phyloP scores from a whole-genome alignment of 1,140 invertebrate species.

The Papilio helenus region DNA sequence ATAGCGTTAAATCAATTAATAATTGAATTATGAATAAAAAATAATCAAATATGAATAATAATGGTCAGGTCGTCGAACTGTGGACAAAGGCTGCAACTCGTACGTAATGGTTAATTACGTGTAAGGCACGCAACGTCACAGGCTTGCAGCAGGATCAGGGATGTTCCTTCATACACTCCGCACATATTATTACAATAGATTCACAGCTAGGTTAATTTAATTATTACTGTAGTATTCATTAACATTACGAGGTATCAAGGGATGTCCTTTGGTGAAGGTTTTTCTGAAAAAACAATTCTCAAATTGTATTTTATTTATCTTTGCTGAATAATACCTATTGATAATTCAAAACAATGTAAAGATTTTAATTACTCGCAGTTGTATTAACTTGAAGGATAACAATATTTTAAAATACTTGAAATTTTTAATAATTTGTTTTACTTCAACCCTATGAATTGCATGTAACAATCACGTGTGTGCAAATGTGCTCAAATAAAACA shows the following conservation, averaged over 20 bases:
- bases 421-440: not conserved
- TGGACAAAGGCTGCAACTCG: slow-evolving; percentile 9
- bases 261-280: not conserved
- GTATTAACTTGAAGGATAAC: not conserved
- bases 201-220: not conserved
- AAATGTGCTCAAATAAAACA: not conserved
- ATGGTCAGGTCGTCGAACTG: not conserved
- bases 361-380: not conserved
- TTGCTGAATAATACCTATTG: not conserved
- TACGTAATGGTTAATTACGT: not conserved
- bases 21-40: not conserved
- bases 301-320: not conserved
- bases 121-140: not conserved
- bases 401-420: not conserved
- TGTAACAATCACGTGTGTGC: not conserved
- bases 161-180: not conserved
- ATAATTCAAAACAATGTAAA: not conserved
- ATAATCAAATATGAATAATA: not conserved
- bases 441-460: not conserved
- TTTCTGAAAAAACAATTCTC: not conserved
- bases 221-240: not conserved
- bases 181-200: not conserved
- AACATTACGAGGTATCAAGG: not conserved
- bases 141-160: not conserved
- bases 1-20: not conserved